phyloP scores from a whole-genome alignment of 2,797 vertebrate genomes.

The Acanthis flammea region DNA sequence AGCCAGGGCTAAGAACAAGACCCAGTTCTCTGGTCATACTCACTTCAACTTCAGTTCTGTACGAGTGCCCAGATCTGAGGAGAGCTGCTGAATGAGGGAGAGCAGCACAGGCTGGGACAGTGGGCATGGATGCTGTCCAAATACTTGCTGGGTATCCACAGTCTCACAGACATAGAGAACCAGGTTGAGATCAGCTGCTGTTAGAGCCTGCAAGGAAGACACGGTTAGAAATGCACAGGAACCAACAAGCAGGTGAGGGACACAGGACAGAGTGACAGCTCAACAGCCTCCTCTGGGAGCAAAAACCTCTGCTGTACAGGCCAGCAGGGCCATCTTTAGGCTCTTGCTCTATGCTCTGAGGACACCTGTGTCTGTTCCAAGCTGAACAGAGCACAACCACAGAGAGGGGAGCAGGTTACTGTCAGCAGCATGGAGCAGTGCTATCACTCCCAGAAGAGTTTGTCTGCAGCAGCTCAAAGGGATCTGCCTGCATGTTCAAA shows the following conservation, averaged over 20 bases:
- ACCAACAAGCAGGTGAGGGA: not conserved
- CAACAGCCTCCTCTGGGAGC: not conserved
- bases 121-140: slow-evolving; percentile 90
- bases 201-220: slow-evolving; percentile 80
- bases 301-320: not conserved
- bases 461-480: not conserved
- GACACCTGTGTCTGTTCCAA: not conserved
- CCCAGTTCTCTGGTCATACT: not conserved
- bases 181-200: slow-evolving; percentile 94
- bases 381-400: not conserved
- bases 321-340: not conserved
- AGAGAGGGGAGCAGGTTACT: not conserved
- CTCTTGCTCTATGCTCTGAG: not conserved
- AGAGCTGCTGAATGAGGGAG: slow-evolving; percentile 97
- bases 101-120: slow-evolving; percentile 96
- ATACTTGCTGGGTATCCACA: slow-evolving; percentile 94
- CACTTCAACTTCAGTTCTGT: slow-evolving; percentile 96
- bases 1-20: not conserved
- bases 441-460: not conserved
- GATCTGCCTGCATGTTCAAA: not conserved
- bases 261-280: not conserved
- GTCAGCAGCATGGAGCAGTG: not conserved
- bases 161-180: slow-evolving; percentile 97
- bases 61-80: slow-evolving; percentile 91
- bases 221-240: not conserved